Conservation (phyloP, 1,140 invertebrate species). For the Protaetia brevitarsis region DNA sequence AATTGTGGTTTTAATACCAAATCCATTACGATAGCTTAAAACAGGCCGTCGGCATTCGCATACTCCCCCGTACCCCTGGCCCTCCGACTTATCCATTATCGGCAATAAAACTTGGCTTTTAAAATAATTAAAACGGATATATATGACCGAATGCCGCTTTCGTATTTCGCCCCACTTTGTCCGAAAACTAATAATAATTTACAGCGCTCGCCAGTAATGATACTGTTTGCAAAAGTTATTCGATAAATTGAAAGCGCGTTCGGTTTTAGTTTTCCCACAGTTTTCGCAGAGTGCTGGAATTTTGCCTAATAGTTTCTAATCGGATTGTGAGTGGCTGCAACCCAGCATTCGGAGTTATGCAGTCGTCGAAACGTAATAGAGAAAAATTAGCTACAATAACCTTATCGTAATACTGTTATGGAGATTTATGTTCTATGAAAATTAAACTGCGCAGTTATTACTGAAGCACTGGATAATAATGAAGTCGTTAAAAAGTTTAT, state of each 20-base stretch:
- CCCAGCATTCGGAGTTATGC: background rate
- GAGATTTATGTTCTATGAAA: too few relatives aligned
- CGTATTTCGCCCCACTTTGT: background rate
- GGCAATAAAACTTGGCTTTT: slow-evolving; percentile 16
- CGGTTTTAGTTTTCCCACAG: too few relatives aligned
- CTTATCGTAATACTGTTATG: too few relatives aligned
- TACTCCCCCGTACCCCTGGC: background rate
- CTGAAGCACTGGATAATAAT: too few relatives aligned
- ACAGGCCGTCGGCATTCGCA: background rate
- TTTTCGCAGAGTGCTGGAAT: too few relatives aligned
- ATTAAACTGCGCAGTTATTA: too few relatives aligned
- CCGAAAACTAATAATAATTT: slow-evolving; percentile 19
- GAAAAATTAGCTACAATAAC: too few relatives aligned
- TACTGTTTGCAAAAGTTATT: slow-evolving; percentile 6
- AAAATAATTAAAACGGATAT: slow-evolving; percentile 14
- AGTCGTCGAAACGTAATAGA: too few relatives aligned
- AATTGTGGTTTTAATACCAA: background rate
- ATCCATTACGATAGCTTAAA: slow-evolving; percentile 8
- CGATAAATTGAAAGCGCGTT: background rate
- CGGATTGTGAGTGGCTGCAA: too few relatives aligned
- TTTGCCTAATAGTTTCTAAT: too few relatives aligned
- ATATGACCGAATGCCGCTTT: background rate
- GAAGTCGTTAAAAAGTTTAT: too few relatives aligned
- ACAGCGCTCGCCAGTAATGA: background rate
- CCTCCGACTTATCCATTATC: background rate